Base-by-base conservation (phyloP, 2,113 vertebrate genomes). In the Anser brachyrhynchus region DNA sequence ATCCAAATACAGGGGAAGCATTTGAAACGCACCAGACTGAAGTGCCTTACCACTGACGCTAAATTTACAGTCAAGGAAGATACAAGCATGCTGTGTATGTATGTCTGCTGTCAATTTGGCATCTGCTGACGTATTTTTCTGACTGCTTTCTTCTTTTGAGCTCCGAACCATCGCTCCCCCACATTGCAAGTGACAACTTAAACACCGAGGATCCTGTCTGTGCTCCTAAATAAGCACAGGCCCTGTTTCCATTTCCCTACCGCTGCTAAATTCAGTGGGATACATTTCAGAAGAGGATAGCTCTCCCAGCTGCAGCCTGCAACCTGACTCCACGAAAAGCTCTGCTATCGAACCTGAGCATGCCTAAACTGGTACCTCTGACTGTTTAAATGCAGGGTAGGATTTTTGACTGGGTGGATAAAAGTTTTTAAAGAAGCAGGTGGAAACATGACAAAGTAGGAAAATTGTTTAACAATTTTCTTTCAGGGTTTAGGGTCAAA, bases 391-490 rank as follows among this genome's bases (percentile, higher is more conserved):
- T 11, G 22, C 29, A 77, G 39, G 26, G 13, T 84, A 37, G 23
- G 31, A 76, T 90, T 66, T 15, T 49, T 79, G 51, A 4, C 41
- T 76, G 26, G 10, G 26, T 73, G 19, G 23, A n/a, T 5, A 3
- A 10, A 31, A 59, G 13, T 90, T 93, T 93, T 85, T 44, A 85
- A 65, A 94, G 58, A 29, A 73, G 25, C 54, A 80, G 71, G 46
- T 13, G 26, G 51, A 90, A 79, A 52, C 49, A 41, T 20, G 11
- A 79, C 58, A 79, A 91, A 91, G 15, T 9, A 33, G 25, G 11
- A 54, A 59, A 44, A 52, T 3, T 25, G 39, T 76, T 35, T 76
- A 75, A 28, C 6, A 7, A 9, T 54, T 1, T 86, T 93, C 37
- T 62, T 79, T 23, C 43, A 49, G 52, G 46, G 28, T 90, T 88